phyloP scores from a whole-genome alignment of 1,140 invertebrate species.

The Listronotus oregonensis region DNA sequence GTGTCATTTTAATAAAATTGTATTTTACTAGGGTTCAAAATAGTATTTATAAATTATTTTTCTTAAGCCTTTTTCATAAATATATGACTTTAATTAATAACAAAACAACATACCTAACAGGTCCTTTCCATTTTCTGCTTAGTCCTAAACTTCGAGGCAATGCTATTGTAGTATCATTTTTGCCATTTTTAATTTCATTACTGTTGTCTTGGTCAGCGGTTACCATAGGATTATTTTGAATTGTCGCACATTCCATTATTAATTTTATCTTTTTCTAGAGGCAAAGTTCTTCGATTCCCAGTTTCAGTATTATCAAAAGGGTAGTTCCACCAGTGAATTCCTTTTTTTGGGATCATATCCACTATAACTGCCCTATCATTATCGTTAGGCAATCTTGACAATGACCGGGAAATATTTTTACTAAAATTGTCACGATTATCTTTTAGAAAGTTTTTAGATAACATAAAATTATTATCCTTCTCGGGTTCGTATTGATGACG shows the following conservation, averaged over 20 bases:
- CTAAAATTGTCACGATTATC: background rate
- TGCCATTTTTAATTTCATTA: conserved; percentile 14
- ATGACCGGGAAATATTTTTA: background rate
- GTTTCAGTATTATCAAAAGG: background rate
- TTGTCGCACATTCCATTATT: background rate
- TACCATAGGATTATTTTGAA: background rate
- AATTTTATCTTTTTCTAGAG: background rate
- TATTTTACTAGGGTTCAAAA: too few species aligned
- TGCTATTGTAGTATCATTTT: conserved; percentile 49
- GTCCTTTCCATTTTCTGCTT: conserved; percentile 62
- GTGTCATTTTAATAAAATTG: too few species aligned
- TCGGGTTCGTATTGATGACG: too few species aligned
- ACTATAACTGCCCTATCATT: conserved; percentile 48
- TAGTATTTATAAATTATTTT: too few species aligned
- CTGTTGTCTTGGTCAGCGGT: background rate
- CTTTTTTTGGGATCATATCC: conserved; percentile 50
- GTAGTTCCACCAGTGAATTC: conserved; percentile 28
- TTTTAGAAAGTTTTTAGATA: too few species aligned
- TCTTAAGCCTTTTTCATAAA: too few species aligned
- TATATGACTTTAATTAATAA: too few species aligned
- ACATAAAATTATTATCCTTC: too few species aligned
- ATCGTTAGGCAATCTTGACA: conserved; percentile 10
- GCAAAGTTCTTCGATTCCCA: background rate
- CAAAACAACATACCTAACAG: conserved; percentile 50
- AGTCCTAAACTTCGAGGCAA: conserved; percentile 61